These are phyloP conservation scores for Apaloderma vittatum DNA, from an alignment of 2,113 vertebrate genomes.

Conservation along the genomic window DNA sequence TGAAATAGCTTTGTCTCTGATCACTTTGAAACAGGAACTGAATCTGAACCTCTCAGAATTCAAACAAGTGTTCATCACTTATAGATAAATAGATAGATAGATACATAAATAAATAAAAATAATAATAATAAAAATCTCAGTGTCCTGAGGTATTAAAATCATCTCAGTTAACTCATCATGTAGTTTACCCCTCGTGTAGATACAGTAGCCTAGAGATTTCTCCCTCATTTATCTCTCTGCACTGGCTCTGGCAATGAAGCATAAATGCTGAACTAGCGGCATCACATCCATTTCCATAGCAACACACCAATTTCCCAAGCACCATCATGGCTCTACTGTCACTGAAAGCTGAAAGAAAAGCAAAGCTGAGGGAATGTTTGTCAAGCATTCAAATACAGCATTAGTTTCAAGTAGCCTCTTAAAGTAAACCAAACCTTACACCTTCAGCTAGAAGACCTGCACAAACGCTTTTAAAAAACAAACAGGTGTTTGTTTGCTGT, in stretches of 20 bases:
- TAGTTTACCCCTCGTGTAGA: not conserved
- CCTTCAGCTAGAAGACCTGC: not conserved
- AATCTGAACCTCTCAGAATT: not conserved
- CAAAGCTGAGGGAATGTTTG: not conserved
- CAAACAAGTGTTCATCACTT: not conserved
- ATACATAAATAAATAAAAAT: not conserved
- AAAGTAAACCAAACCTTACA: not conserved
- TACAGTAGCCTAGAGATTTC: not conserved
- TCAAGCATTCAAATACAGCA: not conserved
- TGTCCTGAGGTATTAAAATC: not conserved
- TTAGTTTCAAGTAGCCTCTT: not conserved
- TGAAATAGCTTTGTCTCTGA: accelerated
- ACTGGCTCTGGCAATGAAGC: not conserved
- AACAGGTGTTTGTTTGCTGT: not conserved
- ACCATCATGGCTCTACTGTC: not conserved
- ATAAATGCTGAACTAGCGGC: not conserved
- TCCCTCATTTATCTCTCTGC: not conserved
- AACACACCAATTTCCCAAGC: conserved; percentile 26
- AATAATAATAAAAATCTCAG: not conserved
- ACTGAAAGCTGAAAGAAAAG: not conserved
- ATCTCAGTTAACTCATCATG: not conserved
- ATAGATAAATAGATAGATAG: not conserved
- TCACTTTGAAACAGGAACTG: not conserved
- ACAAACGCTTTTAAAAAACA: not conserved
- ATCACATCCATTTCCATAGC: conserved; percentile 44